Percentiles rank a stretch among this genome's conserved stretches.
Conservation (phyloP, 2,797 vertebrate genomes). For the Sebastes taczanowskii region DNA sequence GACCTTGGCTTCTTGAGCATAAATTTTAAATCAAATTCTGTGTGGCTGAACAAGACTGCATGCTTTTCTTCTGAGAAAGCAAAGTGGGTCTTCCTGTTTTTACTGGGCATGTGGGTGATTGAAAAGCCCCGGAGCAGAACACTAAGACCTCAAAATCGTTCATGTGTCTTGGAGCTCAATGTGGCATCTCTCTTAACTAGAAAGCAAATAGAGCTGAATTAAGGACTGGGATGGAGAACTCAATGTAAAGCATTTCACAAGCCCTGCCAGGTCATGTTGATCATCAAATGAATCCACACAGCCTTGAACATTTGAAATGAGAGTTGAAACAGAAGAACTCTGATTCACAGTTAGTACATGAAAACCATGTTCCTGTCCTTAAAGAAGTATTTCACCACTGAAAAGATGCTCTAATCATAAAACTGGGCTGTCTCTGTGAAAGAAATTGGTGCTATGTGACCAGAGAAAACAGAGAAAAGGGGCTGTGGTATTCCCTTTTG, state of each 20-base stretch:
- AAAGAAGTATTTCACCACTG: too few relatives aligned
- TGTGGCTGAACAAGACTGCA: conserved; percentile 12
- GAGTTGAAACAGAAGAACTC: neutral
- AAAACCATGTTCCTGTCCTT: neutral
- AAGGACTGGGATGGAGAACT: neutral
- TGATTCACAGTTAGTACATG: neutral
- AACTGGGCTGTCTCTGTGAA: neutral
- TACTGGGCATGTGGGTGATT: conserved; percentile 24
- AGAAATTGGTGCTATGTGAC: neutral
- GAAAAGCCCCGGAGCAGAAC: conserved; percentile 41
- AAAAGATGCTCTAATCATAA: accelerated
- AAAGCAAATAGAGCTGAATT: conserved; percentile 13
- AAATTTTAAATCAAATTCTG: conserved; percentile 11
- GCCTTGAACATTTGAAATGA: neutral
- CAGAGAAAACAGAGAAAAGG: neutral
- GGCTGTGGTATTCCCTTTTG: neutral
- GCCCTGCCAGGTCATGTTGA: conserved; percentile 5
- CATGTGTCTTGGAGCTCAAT: conserved; percentile 4
- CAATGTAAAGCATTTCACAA: conserved; percentile 15
- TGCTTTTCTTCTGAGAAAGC: neutral
- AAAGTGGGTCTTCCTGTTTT: conserved; percentile 12
- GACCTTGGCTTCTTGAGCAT: neutral
- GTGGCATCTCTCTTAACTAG: neutral
- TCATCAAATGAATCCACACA: conserved; percentile 2
- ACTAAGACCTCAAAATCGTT: conserved; percentile 31